Conservation (phyloP, 2,888 invertebrate species). For the Microplitis manilae region DNA sequence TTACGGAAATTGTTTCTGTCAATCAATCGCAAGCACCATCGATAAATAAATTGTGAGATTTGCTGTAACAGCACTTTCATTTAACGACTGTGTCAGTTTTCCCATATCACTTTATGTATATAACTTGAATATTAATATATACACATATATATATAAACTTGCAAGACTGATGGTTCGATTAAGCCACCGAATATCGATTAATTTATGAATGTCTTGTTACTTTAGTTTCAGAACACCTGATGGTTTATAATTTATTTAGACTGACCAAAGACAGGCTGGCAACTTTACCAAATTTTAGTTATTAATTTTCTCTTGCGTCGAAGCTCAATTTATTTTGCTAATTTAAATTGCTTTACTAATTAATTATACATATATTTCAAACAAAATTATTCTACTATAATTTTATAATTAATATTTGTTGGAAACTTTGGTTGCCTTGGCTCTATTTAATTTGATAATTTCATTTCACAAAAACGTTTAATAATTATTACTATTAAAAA, state of each 20-base stretch:
- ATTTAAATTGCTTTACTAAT: neutral
- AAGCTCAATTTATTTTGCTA: neutral
- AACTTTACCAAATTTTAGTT: neutral
- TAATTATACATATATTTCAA: neutral
- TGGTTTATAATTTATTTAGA: neutral
- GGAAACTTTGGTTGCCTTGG: no score
- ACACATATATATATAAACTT: neutral
- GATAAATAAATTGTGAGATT: neutral
- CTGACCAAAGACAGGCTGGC: neutral
- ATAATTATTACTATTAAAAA: no score
- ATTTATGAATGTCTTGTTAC: neutral
- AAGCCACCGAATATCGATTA: neutral
- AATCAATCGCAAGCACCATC: slow-evolving; percentile 15
- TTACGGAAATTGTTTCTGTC: slow-evolving; percentile 27
- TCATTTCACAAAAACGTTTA: no score
- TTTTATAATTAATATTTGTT: no score
- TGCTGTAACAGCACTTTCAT: slow-evolving; percentile 5
- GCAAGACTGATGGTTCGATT: neutral
- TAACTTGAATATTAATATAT: neutral
- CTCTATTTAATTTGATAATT: neutral
- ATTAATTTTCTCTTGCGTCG: neutral
- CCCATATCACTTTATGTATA: neutral
- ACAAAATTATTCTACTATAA: neutral
- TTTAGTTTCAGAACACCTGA: neutral
- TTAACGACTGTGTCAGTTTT: neutral